These are phyloP conservation scores for Chionodraco myersi DNA, from an alignment of 2,113 vertebrate genomes.

Conservation along the genomic window DNA sequence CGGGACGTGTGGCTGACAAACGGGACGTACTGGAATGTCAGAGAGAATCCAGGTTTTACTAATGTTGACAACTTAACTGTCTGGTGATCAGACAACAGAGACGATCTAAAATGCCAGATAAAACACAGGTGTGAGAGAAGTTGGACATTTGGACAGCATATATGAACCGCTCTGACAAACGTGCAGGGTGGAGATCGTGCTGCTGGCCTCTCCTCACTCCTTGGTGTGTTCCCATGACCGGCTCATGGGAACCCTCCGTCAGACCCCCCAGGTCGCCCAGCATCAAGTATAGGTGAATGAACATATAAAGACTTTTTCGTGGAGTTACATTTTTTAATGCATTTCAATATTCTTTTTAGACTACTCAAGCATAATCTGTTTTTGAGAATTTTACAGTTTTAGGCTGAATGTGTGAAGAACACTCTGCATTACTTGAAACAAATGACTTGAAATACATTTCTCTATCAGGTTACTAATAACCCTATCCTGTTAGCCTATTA, in stretches of 20 bases:
- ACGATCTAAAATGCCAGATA: not conserved
- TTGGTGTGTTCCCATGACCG: constrained; percentile 56
- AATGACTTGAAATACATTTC: constrained; percentile 8
- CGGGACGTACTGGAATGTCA: constrained; percentile 90
- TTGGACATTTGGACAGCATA: constrained; percentile 45
- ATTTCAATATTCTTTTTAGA: constrained; percentile 24
- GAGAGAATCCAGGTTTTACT: constrained; percentile 89
- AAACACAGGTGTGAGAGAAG: not conserved
- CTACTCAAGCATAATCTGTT: not conserved
- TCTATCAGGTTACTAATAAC: constrained; percentile 13
- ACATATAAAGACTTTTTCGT: not conserved
- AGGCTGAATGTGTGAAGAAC: not conserved
- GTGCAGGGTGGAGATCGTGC: constrained; percentile 62
- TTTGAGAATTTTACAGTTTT: constrained; percentile 19
- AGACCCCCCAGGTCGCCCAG: not conserved
- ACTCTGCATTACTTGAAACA: not conserved
- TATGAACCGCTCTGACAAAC: constrained; percentile 62
- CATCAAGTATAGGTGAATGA: not conserved
- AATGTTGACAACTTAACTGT: constrained; percentile 84
- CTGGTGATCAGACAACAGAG: constrained; percentile 80
- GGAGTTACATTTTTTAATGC: constrained; percentile 15
- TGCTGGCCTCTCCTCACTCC: constrained; percentile 20
- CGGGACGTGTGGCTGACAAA: constrained; percentile 92
- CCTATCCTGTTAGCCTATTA: not conserved
- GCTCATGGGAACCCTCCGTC: constrained; percentile 56